These are phyloP conservation scores for Pentalonia nigronervosa DNA, from an alignment of 1,140 invertebrate genomes.

Conservation along the genomic window DNA sequence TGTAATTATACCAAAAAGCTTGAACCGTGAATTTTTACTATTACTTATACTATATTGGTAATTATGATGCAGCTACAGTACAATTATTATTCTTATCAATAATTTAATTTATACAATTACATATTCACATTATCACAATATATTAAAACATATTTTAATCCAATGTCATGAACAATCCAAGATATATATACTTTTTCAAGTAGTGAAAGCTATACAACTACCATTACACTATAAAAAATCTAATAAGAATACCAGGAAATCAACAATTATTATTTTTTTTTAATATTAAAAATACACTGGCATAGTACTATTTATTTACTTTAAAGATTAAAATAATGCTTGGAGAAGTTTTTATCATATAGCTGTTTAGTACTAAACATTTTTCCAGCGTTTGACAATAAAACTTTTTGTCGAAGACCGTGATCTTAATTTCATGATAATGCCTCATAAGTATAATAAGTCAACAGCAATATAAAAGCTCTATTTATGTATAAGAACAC, in stretches of 20 bases:
- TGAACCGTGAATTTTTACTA: background rate
- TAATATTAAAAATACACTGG: background rate
- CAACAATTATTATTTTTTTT: background rate
- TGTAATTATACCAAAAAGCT: background rate
- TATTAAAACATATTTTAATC: background rate
- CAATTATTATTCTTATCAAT: background rate
- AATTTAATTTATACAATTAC: background rate
- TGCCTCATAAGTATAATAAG: background rate
- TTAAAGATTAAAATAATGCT: background rate
- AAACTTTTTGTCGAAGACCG: background rate
- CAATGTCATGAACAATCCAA: background rate
- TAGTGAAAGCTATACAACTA: background rate
- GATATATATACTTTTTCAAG: background rate
- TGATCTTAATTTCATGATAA: background rate
- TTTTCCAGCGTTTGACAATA: background rate
- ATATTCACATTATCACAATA: background rate
- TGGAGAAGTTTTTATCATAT: background rate
- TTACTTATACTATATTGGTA: background rate
- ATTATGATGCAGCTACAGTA: background rate
- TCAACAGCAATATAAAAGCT: background rate
- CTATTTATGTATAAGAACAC: background rate
- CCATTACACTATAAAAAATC: background rate
- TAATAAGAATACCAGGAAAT: background rate
- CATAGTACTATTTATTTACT: background rate
- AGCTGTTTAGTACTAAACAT: background rate